phyloP scores from a whole-genome alignment of 2,113 vertebrate genomes.

The Excalfactoria chinensis region DNA sequence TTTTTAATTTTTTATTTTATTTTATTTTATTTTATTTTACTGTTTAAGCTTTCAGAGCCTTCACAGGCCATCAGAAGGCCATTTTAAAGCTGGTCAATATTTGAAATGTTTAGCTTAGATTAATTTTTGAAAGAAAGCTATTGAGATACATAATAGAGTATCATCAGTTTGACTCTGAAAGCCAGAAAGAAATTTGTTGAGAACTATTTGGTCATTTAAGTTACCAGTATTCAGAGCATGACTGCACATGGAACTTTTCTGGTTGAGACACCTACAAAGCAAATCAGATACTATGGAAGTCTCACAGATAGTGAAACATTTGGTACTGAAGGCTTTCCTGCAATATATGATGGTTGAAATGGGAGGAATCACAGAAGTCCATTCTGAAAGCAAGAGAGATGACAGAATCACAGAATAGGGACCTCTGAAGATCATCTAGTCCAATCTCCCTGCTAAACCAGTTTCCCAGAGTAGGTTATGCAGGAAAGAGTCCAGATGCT shows the following conservation, averaged over 20 bases:
- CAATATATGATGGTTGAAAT: not conserved
- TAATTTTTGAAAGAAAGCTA: not conserved
- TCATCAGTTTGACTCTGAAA: not conserved
- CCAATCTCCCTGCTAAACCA: no score
- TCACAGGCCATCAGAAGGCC: no score
- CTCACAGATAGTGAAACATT: not conserved
- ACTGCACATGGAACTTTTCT: not conserved
- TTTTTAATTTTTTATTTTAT: no score
- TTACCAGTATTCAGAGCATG: not conserved
- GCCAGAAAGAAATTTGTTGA: not conserved
- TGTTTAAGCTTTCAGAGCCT: not conserved
- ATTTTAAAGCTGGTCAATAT: rapidly evolving
- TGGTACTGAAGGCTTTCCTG: not conserved
- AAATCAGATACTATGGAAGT: not conserved
- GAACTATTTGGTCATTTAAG: not conserved
- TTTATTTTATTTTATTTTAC: no score
- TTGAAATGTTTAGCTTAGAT: not conserved
- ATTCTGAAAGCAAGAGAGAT: not conserved
- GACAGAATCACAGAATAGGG: no score
- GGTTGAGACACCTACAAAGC: not conserved
- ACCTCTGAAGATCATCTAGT: no score
- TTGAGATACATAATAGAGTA: not conserved
- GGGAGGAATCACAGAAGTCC: not conserved
- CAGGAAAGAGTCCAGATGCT: no score
- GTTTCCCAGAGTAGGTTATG: no score